phyloP scores from a whole-genome alignment of 1,140 invertebrate genomes.

The Popillia japonica region DNA sequence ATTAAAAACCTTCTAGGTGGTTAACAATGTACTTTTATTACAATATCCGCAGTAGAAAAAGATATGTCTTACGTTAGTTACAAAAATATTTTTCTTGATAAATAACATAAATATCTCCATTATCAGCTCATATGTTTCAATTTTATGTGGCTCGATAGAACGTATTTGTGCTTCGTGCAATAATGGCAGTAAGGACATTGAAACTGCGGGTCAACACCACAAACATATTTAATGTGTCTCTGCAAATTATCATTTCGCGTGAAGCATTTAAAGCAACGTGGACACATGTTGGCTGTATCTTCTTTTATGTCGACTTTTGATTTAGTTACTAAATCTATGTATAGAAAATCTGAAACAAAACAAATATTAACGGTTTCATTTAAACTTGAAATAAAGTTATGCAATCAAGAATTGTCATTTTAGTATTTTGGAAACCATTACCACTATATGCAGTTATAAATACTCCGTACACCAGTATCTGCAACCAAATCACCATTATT shows the following conservation, averaged over 20 bases:
- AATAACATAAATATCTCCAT: background rate
- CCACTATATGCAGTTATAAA: background rate
- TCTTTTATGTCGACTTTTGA: background rate
- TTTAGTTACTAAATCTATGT: slow-evolving; percentile 34
- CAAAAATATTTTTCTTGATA: background rate
- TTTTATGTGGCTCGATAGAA: slow-evolving; percentile 51
- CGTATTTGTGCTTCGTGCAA: slow-evolving; percentile 59
- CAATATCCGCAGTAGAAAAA: background rate
- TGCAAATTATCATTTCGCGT: slow-evolving; percentile 58
- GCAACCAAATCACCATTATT: background rate
- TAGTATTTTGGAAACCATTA: slow-evolving; percentile 14
- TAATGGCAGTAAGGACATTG: slow-evolving; percentile 63
- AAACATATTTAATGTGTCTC: slow-evolving; percentile 80
- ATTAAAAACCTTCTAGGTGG: too few relatives aligned
- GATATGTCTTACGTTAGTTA: background rate
- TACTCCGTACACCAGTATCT: slow-evolving; percentile 21
- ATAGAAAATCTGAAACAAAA: slow-evolving; percentile 37
- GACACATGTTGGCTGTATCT: slow-evolving; percentile 42
- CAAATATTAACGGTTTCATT: background rate
- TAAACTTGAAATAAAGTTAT: background rate
- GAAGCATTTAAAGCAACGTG: slow-evolving; percentile 51
- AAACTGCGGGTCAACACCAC: slow-evolving; percentile 64
- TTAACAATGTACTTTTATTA: too few relatives aligned
- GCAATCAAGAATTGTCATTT: background rate
- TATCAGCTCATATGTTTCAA: slow-evolving; percentile 43